Percentiles rank a stretch among this genome's conserved stretches.
phyloP scores from a whole-genome alignment of 2,797 vertebrate genomes.

The Premnoplex brunnescens region DNA sequence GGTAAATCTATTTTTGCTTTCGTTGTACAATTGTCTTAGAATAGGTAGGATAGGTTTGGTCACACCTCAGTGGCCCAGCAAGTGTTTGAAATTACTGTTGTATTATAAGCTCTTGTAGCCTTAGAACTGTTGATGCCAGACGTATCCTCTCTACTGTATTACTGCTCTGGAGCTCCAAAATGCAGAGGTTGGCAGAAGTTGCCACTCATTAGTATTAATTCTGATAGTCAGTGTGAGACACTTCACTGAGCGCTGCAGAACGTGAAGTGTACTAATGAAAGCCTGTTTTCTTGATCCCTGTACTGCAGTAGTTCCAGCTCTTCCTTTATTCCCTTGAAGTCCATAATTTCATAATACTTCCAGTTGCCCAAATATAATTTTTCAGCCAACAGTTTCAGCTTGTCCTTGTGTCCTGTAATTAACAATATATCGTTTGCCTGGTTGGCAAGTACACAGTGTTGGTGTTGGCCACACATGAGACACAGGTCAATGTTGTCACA shows the following conservation, averaged over 20 bases:
- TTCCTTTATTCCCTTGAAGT: neutral
- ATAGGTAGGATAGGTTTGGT: neutral
- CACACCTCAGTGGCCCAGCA: neutral
- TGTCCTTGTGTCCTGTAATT: neutral
- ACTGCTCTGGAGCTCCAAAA: neutral
- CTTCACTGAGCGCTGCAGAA: rapidly evolving
- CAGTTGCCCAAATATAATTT: neutral
- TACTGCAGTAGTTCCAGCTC: neutral
- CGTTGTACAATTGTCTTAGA: neutral
- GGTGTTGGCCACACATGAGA: neutral
- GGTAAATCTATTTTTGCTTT: neutral
- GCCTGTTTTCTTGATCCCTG: neutral
- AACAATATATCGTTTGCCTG: neutral
- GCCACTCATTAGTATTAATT: neutral
- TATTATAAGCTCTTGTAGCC: neutral
- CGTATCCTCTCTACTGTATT: neutral
- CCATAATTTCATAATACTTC: neutral
- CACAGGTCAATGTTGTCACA: neutral
- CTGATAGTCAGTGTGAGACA: neutral
- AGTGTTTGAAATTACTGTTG: neutral
- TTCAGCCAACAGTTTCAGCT: neutral
- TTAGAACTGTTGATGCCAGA: neutral
- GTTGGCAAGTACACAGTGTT: neutral
- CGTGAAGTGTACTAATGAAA: neutral
- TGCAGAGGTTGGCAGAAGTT: neutral